Percentiles rank a stretch among this genome's conserved stretches.
Conservation (phyloP, 1,140 invertebrate species). For the Microplitis demolitor region DNA sequence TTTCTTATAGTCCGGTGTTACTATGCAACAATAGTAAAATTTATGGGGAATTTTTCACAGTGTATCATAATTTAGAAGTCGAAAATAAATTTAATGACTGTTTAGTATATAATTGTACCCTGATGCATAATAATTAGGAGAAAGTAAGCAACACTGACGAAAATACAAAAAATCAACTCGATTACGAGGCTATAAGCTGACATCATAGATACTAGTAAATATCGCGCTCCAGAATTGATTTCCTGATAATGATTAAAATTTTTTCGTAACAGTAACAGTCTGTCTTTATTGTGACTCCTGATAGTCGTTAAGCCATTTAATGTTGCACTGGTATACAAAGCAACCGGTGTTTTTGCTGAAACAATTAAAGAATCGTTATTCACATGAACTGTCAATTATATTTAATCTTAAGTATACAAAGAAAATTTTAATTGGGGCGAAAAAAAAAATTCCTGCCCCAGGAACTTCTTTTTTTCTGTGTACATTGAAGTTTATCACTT, state of each 20-base stretch:
- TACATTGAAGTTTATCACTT: constrained; percentile 29
- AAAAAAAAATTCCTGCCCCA: no score
- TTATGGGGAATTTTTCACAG: no score
- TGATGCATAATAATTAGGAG: constrained; percentile 55
- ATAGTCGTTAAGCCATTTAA: constrained; percentile 82
- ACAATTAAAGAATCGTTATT: constrained; percentile 32
- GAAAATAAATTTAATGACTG: no score
- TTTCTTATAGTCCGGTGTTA: no score
- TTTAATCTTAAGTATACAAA: no score
- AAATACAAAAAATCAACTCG: constrained; percentile 42
- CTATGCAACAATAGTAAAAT: no score
- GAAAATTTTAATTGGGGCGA: no score
- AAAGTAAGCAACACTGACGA: constrained; percentile 45
- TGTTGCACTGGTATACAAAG: constrained; percentile 79
- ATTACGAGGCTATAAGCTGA: constrained; percentile 61
- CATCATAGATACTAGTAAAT: constrained; percentile 64
- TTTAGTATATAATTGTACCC: constrained; percentile 33
- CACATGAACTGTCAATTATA: not conserved
- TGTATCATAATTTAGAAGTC: no score
- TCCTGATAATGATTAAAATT: constrained; percentile 73
- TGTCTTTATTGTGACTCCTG: constrained; percentile 68
- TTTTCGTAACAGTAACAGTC: constrained; percentile 69
- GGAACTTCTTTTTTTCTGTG: no score
- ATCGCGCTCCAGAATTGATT: constrained; percentile 70
- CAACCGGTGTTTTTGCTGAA: constrained; percentile 76